These are phyloP conservation scores for Pteruthius melanotis DNA, from an alignment of 2,113 vertebrate genomes.

Conservation along the genomic window DNA sequence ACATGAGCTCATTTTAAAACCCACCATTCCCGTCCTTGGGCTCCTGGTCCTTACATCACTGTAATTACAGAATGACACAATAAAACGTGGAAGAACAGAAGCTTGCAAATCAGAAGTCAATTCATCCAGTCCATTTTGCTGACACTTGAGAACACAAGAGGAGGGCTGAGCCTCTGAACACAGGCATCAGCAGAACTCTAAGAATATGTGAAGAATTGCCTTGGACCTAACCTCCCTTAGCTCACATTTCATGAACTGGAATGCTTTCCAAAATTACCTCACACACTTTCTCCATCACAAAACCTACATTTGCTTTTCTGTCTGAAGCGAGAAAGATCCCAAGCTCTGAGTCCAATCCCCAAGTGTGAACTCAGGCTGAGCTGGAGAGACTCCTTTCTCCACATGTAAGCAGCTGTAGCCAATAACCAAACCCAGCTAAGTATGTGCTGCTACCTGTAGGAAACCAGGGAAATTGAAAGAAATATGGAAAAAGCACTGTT, in stretches of 20 bases:
- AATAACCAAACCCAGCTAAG: background rate
- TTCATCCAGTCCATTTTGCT: constrained; percentile 36
- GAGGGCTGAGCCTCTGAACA: background rate
- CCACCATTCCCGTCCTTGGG: background rate
- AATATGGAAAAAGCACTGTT: background rate
- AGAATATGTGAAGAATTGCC: constrained; percentile 18
- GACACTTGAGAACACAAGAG: background rate
- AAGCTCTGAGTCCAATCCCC: background rate
- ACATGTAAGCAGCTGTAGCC: background rate
- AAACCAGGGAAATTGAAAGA: background rate
- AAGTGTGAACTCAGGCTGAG: background rate
- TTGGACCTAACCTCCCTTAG: constrained; percentile 7
- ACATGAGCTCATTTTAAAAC: background rate
- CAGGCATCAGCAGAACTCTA: constrained; percentile 42
- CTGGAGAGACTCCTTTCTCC: background rate
- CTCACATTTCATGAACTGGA: background rate
- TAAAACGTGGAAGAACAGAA: background rate
- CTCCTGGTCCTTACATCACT: background rate
- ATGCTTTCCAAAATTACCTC: background rate
- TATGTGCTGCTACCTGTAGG: background rate
- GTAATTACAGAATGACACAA: background rate
- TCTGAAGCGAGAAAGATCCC: background rate
- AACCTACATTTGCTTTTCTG: fast-evolving
- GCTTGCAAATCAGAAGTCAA: constrained; percentile 23
- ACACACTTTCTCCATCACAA: background rate